Evolutionary conservation across 1,140 invertebrate species (phyloP), one percentile per base, ranked within the genome.

Genomic region (Carposina sasakii): DNA sequence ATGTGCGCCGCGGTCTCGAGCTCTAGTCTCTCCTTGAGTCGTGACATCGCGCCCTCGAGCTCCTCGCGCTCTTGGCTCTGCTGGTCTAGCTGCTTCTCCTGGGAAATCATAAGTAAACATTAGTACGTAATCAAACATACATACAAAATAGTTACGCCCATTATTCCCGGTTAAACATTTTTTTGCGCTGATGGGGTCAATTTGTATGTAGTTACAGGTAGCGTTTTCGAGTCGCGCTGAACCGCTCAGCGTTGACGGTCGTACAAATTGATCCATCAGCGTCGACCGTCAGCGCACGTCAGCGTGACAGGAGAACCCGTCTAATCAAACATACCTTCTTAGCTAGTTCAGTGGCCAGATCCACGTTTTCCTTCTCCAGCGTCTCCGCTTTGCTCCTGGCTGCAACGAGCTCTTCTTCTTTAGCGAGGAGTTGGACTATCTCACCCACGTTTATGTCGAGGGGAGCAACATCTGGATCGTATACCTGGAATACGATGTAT

Each of bases 61-160:
- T 98, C 96, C 86, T 98, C 96, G 75, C 95, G 95, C 86, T 98
- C 96, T 70, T 97, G 95, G 34, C 90, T 91, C 69, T 92, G 89
- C 57, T 94, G 86, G 85, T 98, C 96, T 48, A 97, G 82, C 74
- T 98, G 96, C 76, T 96, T 94, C 76, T 98, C 96, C 85, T 86
- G 69, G 66, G 67, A 49, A n/a, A n/a, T n/a, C n/a, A n/a, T n/a
- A n/a, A n/a, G n/a, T n/a, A n/a, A n/a, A n/a, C n/a, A n/a, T n/a
- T n/a, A n/a, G n/a, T n/a, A n/a, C n/a, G n/a, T n/a, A n/a, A n/a
- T n/a, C n/a, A n/a, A n/a, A n/a, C n/a, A n/a, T n/a, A n/a, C n/a
- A n/a, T n/a, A n/a, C n/a, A n/a, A n/a, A n/a, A n/a, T n/a, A n/a
- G n/a, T n/a, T n/a, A n/a, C n/a, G n/a, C n/a, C n/a, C n/a, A n/a